These are phyloP conservation scores for Lasioglossum albipes DNA, from an alignment of 1,140 invertebrate genomes.

Conservation along the genomic window DNA sequence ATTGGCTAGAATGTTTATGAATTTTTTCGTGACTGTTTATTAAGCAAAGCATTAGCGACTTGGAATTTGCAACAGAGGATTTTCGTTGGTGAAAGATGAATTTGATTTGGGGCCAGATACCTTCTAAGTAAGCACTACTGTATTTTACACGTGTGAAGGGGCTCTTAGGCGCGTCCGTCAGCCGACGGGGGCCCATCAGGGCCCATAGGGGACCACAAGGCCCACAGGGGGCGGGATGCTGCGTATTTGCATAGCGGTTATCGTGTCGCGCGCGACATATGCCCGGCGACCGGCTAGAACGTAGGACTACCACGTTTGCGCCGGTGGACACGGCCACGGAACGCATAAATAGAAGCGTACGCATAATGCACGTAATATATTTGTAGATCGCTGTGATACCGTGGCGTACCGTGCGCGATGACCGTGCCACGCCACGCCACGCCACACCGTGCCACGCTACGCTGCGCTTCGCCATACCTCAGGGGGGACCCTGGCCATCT, in stretches of 20 bases:
- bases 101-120: too few relatives aligned
- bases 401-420: slow-evolving; percentile 38
- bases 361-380: slow-evolving; percentile 71
- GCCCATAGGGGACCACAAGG: neutral
- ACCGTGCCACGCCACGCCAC: slow-evolving; percentile 1
- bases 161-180: neutral
- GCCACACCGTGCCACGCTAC: neutral
- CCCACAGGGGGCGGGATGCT: too few relatives aligned
- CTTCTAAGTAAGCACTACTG: too few relatives aligned
- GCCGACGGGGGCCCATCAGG: neutral
- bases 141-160: neutral
- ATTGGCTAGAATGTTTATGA: too few relatives aligned
- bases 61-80: too few relatives aligned
- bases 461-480: slow-evolving; percentile 2
- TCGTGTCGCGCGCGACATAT: slow-evolving; percentile 60
- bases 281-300: slow-evolving; percentile 25
- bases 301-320: slow-evolving; percentile 46
- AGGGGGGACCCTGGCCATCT: slow-evolving; percentile 10
- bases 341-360: slow-evolving; percentile 69
- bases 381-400: slow-evolving; percentile 70
- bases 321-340: slow-evolving; percentile 55
- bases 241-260: slow-evolving; percentile 68
- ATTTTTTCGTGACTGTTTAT: too few relatives aligned
- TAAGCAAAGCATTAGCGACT: too few relatives aligned
- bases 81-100: too few relatives aligned